Evolutionary conservation across 2,797 vertebrate genomes (phyloP), one percentile per base, ranked within the genome.

Genomic region (Paratrypauchen microcephalus): DNA sequence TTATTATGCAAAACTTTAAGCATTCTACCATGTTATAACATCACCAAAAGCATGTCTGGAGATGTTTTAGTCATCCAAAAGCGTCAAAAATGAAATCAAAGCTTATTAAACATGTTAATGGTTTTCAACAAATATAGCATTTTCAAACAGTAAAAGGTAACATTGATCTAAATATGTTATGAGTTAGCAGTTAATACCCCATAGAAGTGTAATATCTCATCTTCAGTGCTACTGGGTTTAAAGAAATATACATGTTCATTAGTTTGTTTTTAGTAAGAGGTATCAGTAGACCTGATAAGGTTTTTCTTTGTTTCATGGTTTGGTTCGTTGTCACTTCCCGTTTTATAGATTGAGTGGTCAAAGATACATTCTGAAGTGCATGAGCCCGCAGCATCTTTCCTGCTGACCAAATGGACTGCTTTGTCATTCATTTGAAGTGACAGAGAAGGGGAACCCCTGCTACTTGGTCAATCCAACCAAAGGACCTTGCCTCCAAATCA

Each of bases 371-470:
- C 16, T 63, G 8, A 9, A 64, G 60, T 39, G 16, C 15, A 15
- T 48, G 13, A 50, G 61, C 21, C 68, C 66, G 69, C 19, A 52
- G 61, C 72, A 79, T 76, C 56, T 71, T 70, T 65, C 70, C 70
- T 32, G 30, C 76, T 71, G 74, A 82, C 80, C 72, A 69, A 77
- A 74, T 60, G 62, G 52, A 77, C 77, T 72, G 65, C 71, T 75
- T 82, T 81, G 72, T 76, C 82, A 71, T 80, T 86, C 81, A 85
- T 80, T 73, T 78, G 64, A 77, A 85, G 66, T 77, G 76, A 86
- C 62, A 21, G 66, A 59, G 59, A 45, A 61, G 58, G 55, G 63
- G 72, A 78, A 78, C 71, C 73, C 76, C 76, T 80, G 77, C 70
- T 69, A 82, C 74, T 81, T 70, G 73, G 78, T 88, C 80, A 83